Evolutionary conservation across 2,113 vertebrate genomes (phyloP), one percentile per base, ranked within the genome.

Genomic region (Aldabrachelys gigantea): DNA sequence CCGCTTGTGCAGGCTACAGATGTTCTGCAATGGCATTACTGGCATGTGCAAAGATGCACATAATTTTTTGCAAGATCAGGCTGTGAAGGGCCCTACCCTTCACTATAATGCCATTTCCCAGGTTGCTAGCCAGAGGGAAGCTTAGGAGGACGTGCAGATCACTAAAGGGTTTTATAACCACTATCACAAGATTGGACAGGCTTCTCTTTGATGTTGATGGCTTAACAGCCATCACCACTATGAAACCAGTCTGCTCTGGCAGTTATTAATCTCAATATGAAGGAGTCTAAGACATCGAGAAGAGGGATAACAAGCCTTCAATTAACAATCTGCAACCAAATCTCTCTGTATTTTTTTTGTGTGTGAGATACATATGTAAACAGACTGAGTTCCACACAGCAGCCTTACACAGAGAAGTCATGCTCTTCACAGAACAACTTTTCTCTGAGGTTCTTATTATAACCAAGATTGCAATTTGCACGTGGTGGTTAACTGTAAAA

Each of bases 11-110:
- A 2, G 62, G 31, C 78, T 47, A n/a, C 65, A 93, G 10, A 2
- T 47, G 41, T 87, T 79, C 3, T 16, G 27, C 62, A 11, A 4
- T 76, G 91, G 92, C 52, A 72, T 75, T 52, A 29, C 5, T 2
- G 78, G 11, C 25, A 0, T 0, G 38, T 78, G 8, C 9, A 47
- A 78, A 80, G 44, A n/a, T 8, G 87, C 0, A 0, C 53, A n/a
- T 4, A 19, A 1, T 16, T 57, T 47, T 19, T 49, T 62, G 3
- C 8, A 82, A 35, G 49, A 75, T 35, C 31, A 75, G 21, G 22
- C 41, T 10, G 24, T 47, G 41, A 24, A 78, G 24, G 75, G 11
- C 72, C 84, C 57, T 91, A 85, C 8, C 5, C 57, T 10, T 81
- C 65, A 10, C n/a, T 72, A 21, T 21, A 22, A 9, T 38, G 65